Percentiles rank a stretch among this genome's conserved stretches.
phyloP scores from a whole-genome alignment of 2,113 vertebrate species.

The Psittacus erithacus region DNA sequence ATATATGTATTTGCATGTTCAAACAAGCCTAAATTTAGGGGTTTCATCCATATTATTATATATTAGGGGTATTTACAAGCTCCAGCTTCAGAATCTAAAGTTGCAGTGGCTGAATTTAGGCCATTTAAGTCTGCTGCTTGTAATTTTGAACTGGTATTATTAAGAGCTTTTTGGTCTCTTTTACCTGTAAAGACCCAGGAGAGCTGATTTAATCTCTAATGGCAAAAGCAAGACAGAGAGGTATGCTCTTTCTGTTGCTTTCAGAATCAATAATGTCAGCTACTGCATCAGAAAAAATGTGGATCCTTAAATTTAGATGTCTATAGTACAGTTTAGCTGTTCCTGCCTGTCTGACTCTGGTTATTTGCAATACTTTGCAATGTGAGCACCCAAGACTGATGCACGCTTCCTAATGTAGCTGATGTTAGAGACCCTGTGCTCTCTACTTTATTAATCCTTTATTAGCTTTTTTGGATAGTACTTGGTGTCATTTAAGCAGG shows the following conservation, averaged over 20 bases:
- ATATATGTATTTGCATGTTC: background rate
- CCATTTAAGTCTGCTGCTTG: background rate
- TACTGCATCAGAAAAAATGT: background rate
- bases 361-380: background rate
- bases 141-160: background rate
- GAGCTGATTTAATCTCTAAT: conserved; percentile 17
- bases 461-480: background rate
- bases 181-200: background rate
- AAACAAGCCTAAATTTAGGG: background rate
- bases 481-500: background rate
- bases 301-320: conserved; percentile 28
- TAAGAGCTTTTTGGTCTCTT: background rate
- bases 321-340: conserved; percentile 2
- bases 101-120: background rate
- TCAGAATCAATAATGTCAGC: conserved; percentile 15
- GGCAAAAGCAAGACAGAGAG: conserved; percentile 30
- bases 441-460: background rate
- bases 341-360: background rate
- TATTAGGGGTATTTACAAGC: background rate
- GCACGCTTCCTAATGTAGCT: background rate
- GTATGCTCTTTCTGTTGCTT: conserved; percentile 26
- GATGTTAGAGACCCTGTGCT: background rate
- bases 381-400: background rate
- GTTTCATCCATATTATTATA: background rate
- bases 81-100: background rate